phyloP scores from a whole-genome alignment of 2,113 vertebrate genomes.

The Nipponia nippon region DNA sequence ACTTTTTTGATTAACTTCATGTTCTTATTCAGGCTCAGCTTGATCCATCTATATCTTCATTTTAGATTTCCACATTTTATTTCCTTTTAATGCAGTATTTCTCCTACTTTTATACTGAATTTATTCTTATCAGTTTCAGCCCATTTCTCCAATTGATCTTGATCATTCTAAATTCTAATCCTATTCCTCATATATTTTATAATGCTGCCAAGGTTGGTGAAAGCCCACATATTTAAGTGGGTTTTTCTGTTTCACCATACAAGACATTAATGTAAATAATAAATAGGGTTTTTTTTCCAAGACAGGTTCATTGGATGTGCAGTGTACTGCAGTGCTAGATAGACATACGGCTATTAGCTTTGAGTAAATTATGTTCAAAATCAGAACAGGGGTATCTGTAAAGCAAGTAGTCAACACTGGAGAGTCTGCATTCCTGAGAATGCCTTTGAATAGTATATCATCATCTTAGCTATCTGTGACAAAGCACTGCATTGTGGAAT shows the following conservation, averaged over 20 bases:
- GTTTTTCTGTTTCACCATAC: not conserved
- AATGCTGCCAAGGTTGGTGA: not conserved
- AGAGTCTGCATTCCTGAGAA: not conserved
- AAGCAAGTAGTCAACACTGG: not conserved
- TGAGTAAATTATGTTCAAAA: not conserved
- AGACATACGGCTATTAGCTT: not conserved
- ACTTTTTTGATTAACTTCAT: not conserved
- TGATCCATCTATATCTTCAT: not conserved
- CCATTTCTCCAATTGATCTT: not conserved
- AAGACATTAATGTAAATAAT: not conserved
- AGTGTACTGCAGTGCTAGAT: not conserved
- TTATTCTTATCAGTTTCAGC: not conserved
- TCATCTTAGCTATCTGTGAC: not conserved
- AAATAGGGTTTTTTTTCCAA: not conserved
- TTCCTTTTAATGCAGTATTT: not conserved
- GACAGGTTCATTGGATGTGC: not conserved
- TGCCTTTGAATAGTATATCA: not conserved
- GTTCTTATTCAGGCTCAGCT: not conserved
- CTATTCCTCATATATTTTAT: not conserved
- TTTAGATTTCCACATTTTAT: not conserved
- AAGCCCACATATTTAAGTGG: not conserved
- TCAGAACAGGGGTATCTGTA: not conserved
- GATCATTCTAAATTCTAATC: not conserved
- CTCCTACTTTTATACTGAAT: not conserved
- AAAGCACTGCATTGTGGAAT: not conserved